phyloP scores from a whole-genome alignment of 2,888 invertebrate genomes.

The Dorcus parallelipipedus region DNA sequence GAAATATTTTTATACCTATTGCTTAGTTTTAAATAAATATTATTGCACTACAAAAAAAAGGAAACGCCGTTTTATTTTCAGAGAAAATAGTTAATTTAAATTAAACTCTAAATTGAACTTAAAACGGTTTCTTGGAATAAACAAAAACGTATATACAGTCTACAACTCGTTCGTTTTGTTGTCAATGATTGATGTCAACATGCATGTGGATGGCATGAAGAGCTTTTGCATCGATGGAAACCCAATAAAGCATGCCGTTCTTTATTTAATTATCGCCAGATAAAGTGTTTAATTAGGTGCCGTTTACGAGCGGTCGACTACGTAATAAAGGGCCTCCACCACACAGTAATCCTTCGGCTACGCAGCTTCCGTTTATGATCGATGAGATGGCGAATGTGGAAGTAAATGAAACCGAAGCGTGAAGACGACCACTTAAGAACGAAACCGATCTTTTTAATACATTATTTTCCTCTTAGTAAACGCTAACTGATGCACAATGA shows the following conservation, averaged over 20 bases:
- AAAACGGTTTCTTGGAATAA: too few species aligned
- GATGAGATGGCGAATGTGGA: constrained; percentile 61
- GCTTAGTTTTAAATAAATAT: too few species aligned
- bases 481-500: too few species aligned
- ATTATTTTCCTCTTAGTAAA: neutral
- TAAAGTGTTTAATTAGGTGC: constrained; percentile 11
- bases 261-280: neutral
- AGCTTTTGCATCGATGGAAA: neutral
- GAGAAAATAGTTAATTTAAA: too few species aligned
- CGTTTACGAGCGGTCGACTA: constrained; percentile 26
- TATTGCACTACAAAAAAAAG: too few species aligned
- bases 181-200: neutral
- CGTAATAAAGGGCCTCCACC: constrained; percentile 40
- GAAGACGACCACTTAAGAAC: neutral
- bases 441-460: neutral
- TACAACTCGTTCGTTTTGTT: too few species aligned
- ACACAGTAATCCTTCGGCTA: constrained; percentile 46
- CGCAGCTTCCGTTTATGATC: constrained; percentile 60
- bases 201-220: neutral
- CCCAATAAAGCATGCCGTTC: neutral
- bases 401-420: neutral
- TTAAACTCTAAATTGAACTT: too few species aligned
- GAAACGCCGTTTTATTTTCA: too few species aligned
- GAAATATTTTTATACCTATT: too few species aligned
- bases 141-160: too few species aligned